Conservation (phyloP, 2,888 invertebrate species). For the Troides oblongomaculatus region DNA sequence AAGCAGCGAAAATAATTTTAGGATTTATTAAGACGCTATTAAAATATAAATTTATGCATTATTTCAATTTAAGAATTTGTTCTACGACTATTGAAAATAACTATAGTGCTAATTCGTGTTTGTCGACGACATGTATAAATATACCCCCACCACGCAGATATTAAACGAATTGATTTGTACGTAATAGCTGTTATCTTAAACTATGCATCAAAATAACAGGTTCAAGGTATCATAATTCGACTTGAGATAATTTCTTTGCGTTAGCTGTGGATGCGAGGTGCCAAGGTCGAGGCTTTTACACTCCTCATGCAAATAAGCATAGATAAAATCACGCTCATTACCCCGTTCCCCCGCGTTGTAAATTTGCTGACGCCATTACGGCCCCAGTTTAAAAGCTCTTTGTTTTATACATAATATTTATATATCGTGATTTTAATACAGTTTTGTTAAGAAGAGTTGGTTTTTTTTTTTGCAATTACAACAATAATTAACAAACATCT, state of each 20-base stretch:
- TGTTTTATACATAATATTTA: constrained; percentile 46
- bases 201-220: not conserved
- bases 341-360: constrained; percentile 51
- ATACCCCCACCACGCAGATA: not conserved
- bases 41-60: no score
- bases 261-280: constrained; percentile 61
- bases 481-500: no score
- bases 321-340: constrained; percentile 76
- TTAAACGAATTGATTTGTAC: not conserved
- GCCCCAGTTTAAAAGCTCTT: constrained; percentile 61
- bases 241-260: constrained; percentile 51
- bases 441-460: constrained; percentile 70
- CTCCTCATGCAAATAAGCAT: constrained; percentile 72
- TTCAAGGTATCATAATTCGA: constrained; percentile 17
- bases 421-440: constrained; percentile 43
- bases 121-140: not conserved
- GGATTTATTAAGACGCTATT: no score
- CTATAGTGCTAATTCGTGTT: not conserved
- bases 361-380: constrained; percentile 60
- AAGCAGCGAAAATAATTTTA: no score
- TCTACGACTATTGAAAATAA: no score
- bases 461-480: constrained; percentile 54
- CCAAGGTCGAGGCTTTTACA: constrained; percentile 73
- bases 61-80: no score
- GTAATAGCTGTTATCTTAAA: not conserved